A percentile compares a stretch with the other conserved stretches of the same genome.
Conservation (phyloP, 1,140 invertebrate genomes). For the Rhagoletis pomonella region DNA sequence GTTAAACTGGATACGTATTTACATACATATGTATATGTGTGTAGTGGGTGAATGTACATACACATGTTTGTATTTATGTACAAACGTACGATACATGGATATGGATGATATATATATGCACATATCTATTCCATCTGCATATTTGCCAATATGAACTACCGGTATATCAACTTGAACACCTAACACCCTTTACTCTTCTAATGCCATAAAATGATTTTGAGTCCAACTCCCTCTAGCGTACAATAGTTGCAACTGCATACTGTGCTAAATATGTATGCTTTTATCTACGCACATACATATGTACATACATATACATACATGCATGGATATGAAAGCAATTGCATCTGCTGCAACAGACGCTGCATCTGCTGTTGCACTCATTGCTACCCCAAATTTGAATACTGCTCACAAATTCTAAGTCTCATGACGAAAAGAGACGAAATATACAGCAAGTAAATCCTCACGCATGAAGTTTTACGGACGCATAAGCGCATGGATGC, state of each 20-base stretch:
- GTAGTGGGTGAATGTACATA: too few species aligned
- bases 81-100: too few species aligned
- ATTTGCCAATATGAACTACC: too few species aligned
- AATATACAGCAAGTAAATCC: neutral
- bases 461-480: neutral
- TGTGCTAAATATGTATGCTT: neutral
- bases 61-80: too few species aligned
- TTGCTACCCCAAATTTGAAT: slow-evolving; percentile 34
- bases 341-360: neutral
- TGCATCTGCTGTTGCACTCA: slow-evolving; percentile 8
- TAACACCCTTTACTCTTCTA: neutral
- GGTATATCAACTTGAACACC: too few species aligned
- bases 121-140: too few species aligned
- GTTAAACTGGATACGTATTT: too few species aligned
- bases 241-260: slow-evolving; percentile 30
- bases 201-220: neutral
- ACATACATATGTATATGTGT: too few species aligned
- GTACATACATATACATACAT: neutral
- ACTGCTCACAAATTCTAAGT: slow-evolving; percentile 28
- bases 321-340: neutral
- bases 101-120: too few species aligned
- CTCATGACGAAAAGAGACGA: slow-evolving; percentile 34
- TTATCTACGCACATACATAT: neutral
- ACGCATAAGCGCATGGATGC: neutral
- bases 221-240: slow-evolving; percentile 25